Percentiles rank a stretch among this genome's conserved stretches.
Conservation (phyloP, 2,888 invertebrate genomes). For the Stenodema calcarata region DNA sequence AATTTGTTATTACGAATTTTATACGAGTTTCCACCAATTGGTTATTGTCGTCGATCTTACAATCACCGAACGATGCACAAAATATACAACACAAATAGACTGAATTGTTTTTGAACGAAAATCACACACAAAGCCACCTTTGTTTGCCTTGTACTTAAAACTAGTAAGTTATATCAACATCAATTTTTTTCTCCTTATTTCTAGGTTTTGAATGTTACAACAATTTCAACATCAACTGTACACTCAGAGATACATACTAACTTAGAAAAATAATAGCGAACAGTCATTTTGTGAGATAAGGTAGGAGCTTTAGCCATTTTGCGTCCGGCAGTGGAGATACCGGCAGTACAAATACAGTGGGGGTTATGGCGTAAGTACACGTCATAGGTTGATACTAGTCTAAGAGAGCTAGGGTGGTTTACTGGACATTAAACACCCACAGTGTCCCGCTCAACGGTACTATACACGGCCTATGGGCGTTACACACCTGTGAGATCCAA, state of each 20-base stretch:
- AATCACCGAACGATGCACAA: background rate
- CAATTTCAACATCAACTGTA: background rate
- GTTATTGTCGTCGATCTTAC: background rate
- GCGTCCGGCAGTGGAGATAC: background rate
- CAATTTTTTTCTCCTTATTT: background rate
- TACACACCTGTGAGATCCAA: background rate
- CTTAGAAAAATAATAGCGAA: slow-evolving; percentile 4
- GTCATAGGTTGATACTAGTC: background rate
- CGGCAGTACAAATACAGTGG: no score
- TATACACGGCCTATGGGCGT: no score
- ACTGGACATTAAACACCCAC: no score
- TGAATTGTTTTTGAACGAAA: background rate
- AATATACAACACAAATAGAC: background rate
- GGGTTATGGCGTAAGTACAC: no score
- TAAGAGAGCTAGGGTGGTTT: background rate
- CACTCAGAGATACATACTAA: background rate
- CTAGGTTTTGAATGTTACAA: background rate
- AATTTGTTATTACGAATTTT: no score
- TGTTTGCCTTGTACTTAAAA: background rate
- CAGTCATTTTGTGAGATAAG: background rate
- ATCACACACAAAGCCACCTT: background rate
- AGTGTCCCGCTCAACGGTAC: no score
- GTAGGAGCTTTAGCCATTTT: background rate
- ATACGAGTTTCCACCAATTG: background rate
- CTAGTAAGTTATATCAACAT: background rate